Base-by-base conservation (phyloP, 2,113 vertebrate species). In the Mixornis gularis region DNA sequence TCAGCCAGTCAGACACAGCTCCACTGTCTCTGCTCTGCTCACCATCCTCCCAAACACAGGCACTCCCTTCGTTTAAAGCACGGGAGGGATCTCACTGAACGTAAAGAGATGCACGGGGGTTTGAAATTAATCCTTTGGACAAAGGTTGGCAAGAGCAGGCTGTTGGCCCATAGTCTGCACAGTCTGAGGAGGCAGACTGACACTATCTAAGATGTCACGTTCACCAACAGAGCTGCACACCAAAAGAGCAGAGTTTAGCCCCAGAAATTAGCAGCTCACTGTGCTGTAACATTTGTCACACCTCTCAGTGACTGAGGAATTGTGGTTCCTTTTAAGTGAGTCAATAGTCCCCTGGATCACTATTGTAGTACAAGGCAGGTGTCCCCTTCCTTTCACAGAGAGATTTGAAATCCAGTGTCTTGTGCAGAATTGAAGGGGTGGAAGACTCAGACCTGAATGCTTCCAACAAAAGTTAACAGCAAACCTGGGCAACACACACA, bases 211-310 rank as follows among this genome's bases (percentile, higher is more conserved):
- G 22, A 6, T 44, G 52, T 38, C 60, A 52, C 74, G 27, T 6
- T 8, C 44, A 63, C 10, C 40, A 12, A 7, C 10, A 17, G 44
- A 68, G 20, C 11, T 58, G 21, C 20, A 21, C 7, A 41, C 70
- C 51, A 46, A 58, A 55, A 30, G 4, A 62, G n/a, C 18, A 80
- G 38, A 21, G 25, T 41, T 71, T 59, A 78, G 53, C 32, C 58
- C 40, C 73, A 79, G 73, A 65, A 85, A 85, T 40, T 0, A 55
- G 18, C 29, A 66, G 44, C 34, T 86, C 19, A 26, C 52, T 34
- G 32, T 2, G 0, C 20, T 34, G 41, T 65, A 68, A 30, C 29
- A 6, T 29, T 43, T 74, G 56, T 15, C 77, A 52, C 0, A 0
- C 26, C 52, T 64, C 40, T 27, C 62, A 12, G 49, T 3, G 2